phyloP scores from a whole-genome alignment of 2,888 invertebrate genomes.

The Hydroisotoma schaefferi region DNA sequence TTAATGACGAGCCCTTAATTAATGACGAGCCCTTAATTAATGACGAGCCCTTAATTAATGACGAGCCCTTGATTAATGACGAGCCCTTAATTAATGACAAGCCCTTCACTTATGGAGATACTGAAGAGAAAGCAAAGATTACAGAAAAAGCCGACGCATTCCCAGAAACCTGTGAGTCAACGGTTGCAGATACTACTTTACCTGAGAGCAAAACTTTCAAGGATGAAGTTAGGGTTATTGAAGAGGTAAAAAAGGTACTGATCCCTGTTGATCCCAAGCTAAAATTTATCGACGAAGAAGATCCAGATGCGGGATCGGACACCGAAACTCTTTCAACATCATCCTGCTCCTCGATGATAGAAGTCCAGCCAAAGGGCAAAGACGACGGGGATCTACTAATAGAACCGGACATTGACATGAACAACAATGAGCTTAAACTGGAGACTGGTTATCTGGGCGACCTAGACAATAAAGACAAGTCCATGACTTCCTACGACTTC shows the following conservation, averaged over 20 bases:
- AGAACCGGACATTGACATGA: neutral
- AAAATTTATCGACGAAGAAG: conserved; percentile 8
- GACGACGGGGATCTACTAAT: neutral
- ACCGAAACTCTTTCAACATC: conserved; percentile 31
- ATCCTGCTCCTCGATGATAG: conserved; percentile 37
- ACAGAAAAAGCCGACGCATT: no score
- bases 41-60: no score
- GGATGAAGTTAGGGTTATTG: neutral
- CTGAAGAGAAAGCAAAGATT: no score
- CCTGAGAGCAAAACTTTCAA: no score
- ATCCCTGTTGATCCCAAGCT: conserved; percentile 5
- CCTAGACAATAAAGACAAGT: conserved; percentile 6
- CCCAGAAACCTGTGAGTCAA: no score
- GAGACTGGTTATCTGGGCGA: neutral
- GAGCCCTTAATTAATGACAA: no score
- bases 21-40: no score
- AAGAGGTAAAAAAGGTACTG: neutral
- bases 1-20: no score
- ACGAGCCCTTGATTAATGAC: no score
- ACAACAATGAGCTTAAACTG: conserved; percentile 2
- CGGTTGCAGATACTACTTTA: no score
- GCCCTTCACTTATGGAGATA: no score
- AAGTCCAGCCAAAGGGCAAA: conserved; percentile 16
- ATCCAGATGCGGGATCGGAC: conserved; percentile 15
- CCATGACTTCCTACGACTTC: conserved; percentile 10